Percentiles rank a stretch among this genome's conserved stretches.
phyloP scores from a whole-genome alignment of 64 coral and sea anemone genomes.

The Trachythela sp. region DNA sequence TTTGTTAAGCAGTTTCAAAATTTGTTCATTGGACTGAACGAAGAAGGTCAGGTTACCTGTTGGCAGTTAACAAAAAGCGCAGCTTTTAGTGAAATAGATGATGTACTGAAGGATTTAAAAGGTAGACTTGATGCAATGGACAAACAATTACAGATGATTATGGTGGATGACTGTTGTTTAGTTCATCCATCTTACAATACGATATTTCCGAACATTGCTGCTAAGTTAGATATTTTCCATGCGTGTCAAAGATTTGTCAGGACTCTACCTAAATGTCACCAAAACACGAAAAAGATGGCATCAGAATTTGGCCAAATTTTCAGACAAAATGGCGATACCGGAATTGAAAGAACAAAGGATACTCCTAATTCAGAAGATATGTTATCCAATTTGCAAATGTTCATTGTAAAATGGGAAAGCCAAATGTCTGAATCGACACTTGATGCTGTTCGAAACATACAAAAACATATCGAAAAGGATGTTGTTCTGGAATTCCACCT shows the following conservation, averaged over 20 bases:
- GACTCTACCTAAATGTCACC: slow-evolving; percentile 37
- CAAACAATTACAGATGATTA: slow-evolving; percentile 52
- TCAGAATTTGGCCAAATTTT: slow-evolving; percentile 67
- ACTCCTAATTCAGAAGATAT: slow-evolving; percentile 51
- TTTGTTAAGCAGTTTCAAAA: slow-evolving; percentile 28
- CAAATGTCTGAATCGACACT: slow-evolving; percentile 47
- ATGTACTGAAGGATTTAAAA: slow-evolving; percentile 58
- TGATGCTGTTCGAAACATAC: slow-evolving; percentile 10
- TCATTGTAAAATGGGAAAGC: slow-evolving; percentile 56
- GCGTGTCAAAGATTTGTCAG: slow-evolving; percentile 55
- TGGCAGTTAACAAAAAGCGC: slow-evolving; percentile 63
- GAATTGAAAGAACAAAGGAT: slow-evolving; percentile 37
- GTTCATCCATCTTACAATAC: slow-evolving; percentile 45
- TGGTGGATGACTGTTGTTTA: slow-evolving; percentile 74
- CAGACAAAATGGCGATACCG: slow-evolving; percentile 39
- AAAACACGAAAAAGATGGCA: slow-evolving; percentile 36
- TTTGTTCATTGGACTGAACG: slow-evolving; percentile 31
- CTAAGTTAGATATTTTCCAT: slow-evolving; percentile 65
- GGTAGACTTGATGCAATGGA: slow-evolving; percentile 42
- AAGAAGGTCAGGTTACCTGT: slow-evolving; percentile 15
- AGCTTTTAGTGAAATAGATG: slow-evolving; percentile 46
- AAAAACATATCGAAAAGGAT: slow-evolving; percentile 44
- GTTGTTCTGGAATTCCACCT: slow-evolving; percentile 55
- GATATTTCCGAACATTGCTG: slow-evolving; percentile 55
- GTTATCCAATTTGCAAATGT: slow-evolving; percentile 65